Conservation (phyloP, 1,140 invertebrate genomes). For the Heliconius eleuchia region DNA sequence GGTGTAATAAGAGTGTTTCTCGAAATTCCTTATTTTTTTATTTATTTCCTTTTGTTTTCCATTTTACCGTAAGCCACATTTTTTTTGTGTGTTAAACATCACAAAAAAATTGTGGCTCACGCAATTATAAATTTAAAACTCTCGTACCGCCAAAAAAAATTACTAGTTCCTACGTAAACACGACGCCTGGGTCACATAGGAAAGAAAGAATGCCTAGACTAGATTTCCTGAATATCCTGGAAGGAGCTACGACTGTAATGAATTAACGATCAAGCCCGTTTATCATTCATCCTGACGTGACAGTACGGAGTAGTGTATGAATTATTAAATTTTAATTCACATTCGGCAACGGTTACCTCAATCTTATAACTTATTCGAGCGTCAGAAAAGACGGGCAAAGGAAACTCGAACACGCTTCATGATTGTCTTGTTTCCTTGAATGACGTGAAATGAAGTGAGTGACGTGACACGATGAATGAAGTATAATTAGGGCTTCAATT, state of each 20-base stretch:
- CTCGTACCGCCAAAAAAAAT: no score
- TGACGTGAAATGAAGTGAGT: neutral
- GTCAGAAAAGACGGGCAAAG: conserved; percentile 1
- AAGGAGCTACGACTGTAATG: neutral
- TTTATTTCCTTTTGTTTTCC: no score
- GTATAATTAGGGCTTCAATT: neutral
- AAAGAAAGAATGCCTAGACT: neutral
- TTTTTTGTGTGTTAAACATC: no score
- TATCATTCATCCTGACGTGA: conserved; percentile 12
- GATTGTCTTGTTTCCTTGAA: neutral
- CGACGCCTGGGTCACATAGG: no score
- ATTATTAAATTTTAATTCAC: conserved; percentile 32
- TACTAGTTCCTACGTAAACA: no score
- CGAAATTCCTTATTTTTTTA: no score
- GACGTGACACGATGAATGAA: no score
- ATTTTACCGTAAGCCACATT: no score
- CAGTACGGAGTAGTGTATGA: conserved; percentile 14
- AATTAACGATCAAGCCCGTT: neutral
- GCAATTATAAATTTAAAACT: no score
- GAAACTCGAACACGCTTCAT: neutral
- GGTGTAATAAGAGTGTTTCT: no score
- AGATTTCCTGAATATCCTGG: neutral
- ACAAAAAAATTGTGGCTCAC: no score
- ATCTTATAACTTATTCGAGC: neutral
- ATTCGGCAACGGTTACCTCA: conserved; percentile 6